A percentile compares a stretch with the other conserved stretches of the same genome.
These are phyloP conservation scores for Callyntrura sp. DNA, from an alignment of 2,888 invertebrate genomes.

Conservation along the genomic window DNA sequence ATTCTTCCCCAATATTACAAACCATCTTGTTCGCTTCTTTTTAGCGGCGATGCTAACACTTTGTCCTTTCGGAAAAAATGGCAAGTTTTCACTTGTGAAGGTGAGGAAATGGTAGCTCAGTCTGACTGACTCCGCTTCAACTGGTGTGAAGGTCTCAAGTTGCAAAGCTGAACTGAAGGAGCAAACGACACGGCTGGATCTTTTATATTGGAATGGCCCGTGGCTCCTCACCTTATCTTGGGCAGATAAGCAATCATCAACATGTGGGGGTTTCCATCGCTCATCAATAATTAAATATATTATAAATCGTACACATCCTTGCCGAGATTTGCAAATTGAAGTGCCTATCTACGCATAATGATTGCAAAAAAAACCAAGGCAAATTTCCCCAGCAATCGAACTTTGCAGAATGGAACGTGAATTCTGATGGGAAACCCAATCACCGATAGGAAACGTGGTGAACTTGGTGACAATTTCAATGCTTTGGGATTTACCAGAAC, in stretches of 20 bases:
- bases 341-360: no score
- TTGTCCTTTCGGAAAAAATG: not conserved
- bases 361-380: no score
- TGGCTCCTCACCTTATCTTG: not conserved
- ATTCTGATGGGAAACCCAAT: no score
- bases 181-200: slow-evolving; percentile 33
- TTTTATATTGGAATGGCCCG: slow-evolving; percentile 47
- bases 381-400: no score
- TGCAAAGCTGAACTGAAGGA: slow-evolving; percentile 61
- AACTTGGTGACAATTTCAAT: no score
- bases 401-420: no score
- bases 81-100: not conserved
- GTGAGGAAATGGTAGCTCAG: no score
- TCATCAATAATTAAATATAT: no score
- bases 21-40: slow-evolving; percentile 72
- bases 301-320: no score
- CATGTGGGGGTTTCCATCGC: slow-evolving; percentile 65
- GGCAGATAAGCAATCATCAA: not conserved
- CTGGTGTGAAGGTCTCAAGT: slow-evolving; percentile 34
- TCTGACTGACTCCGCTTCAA: not conserved
- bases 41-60: not conserved
- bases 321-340: no score
- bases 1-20: slow-evolving; percentile 60
- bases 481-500: no score
- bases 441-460: no score